Percentiles rank a stretch among this genome's conserved stretches.
phyloP scores from a whole-genome alignment of 1,140 invertebrate species.

The Lordiphosa mommai region DNA sequence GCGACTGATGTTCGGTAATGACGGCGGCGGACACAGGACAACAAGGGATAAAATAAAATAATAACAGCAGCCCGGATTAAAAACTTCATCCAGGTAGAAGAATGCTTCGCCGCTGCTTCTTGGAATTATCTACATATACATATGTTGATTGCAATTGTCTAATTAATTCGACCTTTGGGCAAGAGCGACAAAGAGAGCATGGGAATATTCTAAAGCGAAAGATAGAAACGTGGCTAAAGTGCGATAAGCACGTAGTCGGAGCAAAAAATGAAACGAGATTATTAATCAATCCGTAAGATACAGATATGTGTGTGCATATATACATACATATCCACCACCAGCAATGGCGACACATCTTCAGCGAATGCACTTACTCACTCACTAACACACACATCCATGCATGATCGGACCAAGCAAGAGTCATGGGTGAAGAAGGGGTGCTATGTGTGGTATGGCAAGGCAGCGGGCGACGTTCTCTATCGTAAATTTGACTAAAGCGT shows the following conservation, averaged over 20 bases:
- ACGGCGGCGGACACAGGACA: conserved; percentile 44
- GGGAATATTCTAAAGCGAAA: conserved; percentile 40
- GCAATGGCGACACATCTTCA: conserved; percentile 65
- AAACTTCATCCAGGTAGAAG: conserved; percentile 56
- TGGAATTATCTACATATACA: conserved; percentile 5
- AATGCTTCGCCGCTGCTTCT: conserved; percentile 5
- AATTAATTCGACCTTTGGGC: conserved; percentile 66
- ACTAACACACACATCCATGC: conserved; percentile 4
- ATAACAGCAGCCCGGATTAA: conserved; percentile 59
- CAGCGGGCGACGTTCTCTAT: conserved; percentile 20
- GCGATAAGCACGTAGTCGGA: conserved; percentile 69
- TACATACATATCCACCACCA: conserved; percentile 21
- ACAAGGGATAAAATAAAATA: conserved; percentile 73
- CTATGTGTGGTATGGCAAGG: conserved; percentile 11
- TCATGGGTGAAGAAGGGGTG: conserved; percentile 5
- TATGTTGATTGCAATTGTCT: conserved; percentile 52
- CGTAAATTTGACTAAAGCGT: conserved; percentile 72
- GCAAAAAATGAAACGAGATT: conserved; percentile 68
- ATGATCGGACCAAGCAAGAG: conserved; percentile 42
- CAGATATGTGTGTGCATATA: conserved; percentile 24
- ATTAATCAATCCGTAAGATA: conserved; percentile 76
- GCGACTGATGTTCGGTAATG: conserved; percentile 36
- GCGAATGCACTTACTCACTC: conserved; percentile 47
- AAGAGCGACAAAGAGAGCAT: conserved; percentile 8
- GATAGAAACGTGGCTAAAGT: conserved; percentile 66